Conservation (phyloP, 2,113 vertebrate genomes). For the Cyprinodon brontotheroides region DNA sequence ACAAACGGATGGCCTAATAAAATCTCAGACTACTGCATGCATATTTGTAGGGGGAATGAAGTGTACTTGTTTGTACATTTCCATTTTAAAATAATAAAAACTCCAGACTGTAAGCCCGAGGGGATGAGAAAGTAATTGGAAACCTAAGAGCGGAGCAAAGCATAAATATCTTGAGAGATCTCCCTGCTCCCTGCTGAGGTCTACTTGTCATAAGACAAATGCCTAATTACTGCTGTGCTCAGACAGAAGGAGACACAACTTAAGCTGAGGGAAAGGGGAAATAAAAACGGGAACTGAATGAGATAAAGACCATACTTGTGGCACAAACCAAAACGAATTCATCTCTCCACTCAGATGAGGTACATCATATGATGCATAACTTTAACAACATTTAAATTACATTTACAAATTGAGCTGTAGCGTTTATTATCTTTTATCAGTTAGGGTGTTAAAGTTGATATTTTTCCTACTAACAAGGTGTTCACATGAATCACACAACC, state of each 20-base stretch:
- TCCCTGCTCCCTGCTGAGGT: slow-evolving; percentile 32
- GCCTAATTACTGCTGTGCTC: slow-evolving; percentile 49
- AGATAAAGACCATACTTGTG: slow-evolving; percentile 10
- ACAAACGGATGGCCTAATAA: background rate
- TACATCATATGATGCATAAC: background rate
- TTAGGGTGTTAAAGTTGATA: background rate
- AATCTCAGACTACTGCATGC: background rate
- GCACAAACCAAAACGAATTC: background rate
- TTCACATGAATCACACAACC: slow-evolving; percentile 1
- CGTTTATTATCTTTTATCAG: background rate
- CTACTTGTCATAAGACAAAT: slow-evolving; percentile 29
- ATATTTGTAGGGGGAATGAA: background rate
- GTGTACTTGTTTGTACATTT: slow-evolving; percentile 1
- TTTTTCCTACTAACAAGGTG: background rate
- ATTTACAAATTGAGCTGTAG: background rate
- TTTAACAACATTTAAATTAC: background rate
- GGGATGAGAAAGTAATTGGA: slow-evolving; percentile 37
- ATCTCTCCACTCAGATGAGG: background rate
- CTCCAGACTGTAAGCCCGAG: background rate
- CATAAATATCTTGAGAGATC: slow-evolving; percentile 25
- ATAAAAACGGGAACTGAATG: slow-evolving; percentile 12
- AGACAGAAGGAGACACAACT: slow-evolving; percentile 18
- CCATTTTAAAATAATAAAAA: slow-evolving; percentile 9
- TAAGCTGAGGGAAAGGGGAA: slow-evolving; percentile 7
- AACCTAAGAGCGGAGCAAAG: slow-evolving; percentile 16